Base-by-base conservation (phyloP, 2,888 invertebrate species). In the Neoscelio sp. region DNA sequence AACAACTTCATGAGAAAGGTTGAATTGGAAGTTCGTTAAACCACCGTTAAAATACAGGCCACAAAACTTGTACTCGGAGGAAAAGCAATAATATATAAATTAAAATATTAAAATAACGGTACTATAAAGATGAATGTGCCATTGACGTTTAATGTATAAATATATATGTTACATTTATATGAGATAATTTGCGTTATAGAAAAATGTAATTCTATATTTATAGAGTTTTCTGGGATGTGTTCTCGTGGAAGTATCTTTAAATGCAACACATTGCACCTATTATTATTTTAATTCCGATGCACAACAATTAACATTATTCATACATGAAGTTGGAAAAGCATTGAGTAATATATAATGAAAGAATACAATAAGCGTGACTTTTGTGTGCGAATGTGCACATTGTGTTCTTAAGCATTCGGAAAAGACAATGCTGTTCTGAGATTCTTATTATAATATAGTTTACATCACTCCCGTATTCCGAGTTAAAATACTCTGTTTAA, bases 391-490 rank as follows among this genome's bases (percentile, higher is more conserved):
- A 42, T 18, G 18, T 40, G 33, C 10, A 42, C 65, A 52, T 52
- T 52, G 52, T 42, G 23, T 52, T 42, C 30, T 52, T 42, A 65
- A 65, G 30, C 52, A 30, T 40, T 42, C n/a, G 42, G 30, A 28
- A 52, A 48, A 52, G 10, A n/a, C 26, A 30, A 65, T 18, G 42
- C 42, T 30, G 30, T 52, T 65, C 52, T 10, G 20, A 13, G 52
- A 30, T 42, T 65, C 40, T 65, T 50, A 65, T 65, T 65, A 52
- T 65, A 65, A 48, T 65, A 42, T 52, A 30, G 46, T 56, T 52
- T 64, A 40, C 40, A 28, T 28, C 38, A 28, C 15, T 40, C 38
- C 38, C 40, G 40, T 13, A 10, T 26, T 1, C 46, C 0, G 20
- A 62, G 12, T 46, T 35, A 10, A 48, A 62, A 62, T 48, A 38